Conservation (phyloP, 2,888 invertebrate species). For the Rotaria magnacalcarata region DNA sequence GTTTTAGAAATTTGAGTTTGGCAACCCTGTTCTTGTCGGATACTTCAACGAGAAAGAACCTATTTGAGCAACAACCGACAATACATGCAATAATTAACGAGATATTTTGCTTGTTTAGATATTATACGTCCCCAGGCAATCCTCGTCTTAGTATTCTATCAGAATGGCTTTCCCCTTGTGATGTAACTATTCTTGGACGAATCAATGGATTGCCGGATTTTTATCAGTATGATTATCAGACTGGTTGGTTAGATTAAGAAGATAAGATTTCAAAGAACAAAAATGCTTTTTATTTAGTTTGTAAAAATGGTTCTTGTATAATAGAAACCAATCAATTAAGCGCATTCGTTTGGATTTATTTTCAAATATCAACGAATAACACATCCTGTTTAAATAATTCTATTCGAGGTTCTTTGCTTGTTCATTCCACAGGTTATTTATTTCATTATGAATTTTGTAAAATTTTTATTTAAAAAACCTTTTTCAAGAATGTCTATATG, state of each 20-base stretch:
- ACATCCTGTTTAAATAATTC: not conserved
- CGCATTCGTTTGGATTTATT: not conserved
- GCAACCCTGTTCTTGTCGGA: too few species aligned
- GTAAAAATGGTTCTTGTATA: not conserved
- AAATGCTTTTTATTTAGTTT: not conserved
- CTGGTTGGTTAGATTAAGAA: not conserved
- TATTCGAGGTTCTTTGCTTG: not conserved
- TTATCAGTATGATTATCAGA: not conserved
- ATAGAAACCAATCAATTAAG: not conserved
- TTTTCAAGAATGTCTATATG: not conserved
- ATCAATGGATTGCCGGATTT: not conserved
- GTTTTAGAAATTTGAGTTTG: too few species aligned
- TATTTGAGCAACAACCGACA: too few species aligned
- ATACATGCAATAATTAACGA: too few species aligned
- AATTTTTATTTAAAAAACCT: too few species aligned
- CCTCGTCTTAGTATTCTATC: not conserved
- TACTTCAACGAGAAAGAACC: too few species aligned
- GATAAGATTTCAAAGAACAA: not conserved
- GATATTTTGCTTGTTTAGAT: not conserved
- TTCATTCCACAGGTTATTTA: not conserved
- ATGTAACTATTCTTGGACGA: not conserved
- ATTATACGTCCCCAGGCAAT: not conserved
- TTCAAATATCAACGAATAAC: not conserved
- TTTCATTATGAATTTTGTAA: not conserved
- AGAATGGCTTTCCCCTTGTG: not conserved